Base-by-base conservation (phyloP, 2,888 invertebrate species). In the Boloria euphrosyne region DNA sequence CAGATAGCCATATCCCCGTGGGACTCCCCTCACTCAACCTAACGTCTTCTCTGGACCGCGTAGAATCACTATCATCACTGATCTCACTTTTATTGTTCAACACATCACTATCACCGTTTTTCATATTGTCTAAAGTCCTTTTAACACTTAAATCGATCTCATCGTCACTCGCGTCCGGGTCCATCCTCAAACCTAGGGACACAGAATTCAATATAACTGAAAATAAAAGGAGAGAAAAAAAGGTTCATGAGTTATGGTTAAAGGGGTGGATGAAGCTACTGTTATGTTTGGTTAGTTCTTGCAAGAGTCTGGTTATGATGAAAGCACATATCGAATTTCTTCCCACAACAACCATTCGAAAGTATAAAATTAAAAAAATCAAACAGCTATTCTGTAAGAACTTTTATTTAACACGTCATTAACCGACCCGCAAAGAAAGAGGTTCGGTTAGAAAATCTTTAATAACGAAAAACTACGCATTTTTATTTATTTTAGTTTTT, bases 151-250 rank as follows among this genome's bases (percentile, higher is more conserved):
- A 81, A 80, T 93, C 92, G 71, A 92, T 84, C 78, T 93, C 92
- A 80, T 90, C 86, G 74, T 93, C 92, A 85, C 92, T 92, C 75
- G 87, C 89, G 69, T 92, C 93, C 59, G 90, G 88, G 80, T 93
- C 92, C 83, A 85, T 90, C 82, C 92, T 89, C 85, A 93, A 83
- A 90, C 92, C 93, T 93, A 87, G 81, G 79, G 89, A 90, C 87
- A 91, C 87, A 90, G 88, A 91, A 90, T 90, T 91, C 86, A 89
- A 90, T 87, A 90, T 90, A 89, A 91, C 91, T 90, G 89, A 86
- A 91, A 90, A 89, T 86, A 89, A 90, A 87, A 82, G 87, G 73
- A 85, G 74, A 83, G 73, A 86, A 82, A 84, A 83, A 75, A 77
- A 77, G 66, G 74, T 78, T 76, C 79, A 83, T 82, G 81, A 78